These are phyloP conservation scores for Hermaeophaga mercurialis DNA, from an alignment of 2,888 invertebrate species.

Conservation along the genomic window DNA sequence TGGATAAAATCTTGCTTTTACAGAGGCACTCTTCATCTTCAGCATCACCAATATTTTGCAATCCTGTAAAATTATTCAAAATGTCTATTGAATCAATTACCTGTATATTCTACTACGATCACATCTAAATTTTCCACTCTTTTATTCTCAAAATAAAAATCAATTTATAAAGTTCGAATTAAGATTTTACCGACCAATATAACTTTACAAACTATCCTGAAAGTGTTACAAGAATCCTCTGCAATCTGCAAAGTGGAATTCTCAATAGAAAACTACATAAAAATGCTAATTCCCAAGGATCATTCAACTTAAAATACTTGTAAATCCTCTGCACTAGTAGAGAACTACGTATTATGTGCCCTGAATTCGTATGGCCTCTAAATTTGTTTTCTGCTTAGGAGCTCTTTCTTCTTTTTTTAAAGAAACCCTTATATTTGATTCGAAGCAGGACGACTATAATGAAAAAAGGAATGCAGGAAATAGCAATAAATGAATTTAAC, in stretches of 20 bases:
- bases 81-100: no score
- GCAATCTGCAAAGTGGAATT: slow-evolving; percentile 1
- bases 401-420: not conserved
- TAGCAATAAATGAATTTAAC: no score
- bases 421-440: not conserved
- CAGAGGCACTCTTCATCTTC: no score
- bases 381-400: not conserved
- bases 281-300: not conserved
- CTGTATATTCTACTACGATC: no score
- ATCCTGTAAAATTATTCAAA: no score
- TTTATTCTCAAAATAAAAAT: no score
- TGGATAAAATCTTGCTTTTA: no score
- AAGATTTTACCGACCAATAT: not conserved
- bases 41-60: no score
- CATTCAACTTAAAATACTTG: not conserved
- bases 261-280: not conserved
- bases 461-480: no score
- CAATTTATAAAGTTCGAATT: not conserved
- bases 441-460: no score
- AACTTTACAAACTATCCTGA: not conserved
- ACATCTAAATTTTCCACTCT: no score
- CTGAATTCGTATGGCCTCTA: not conserved
- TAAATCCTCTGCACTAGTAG: not conserved
- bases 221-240: not conserved
- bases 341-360: not conserved